These are phyloP conservation scores for Dipodomys merriami DNA, from an alignment of 2,113 vertebrate species.

Conservation along the genomic window DNA sequence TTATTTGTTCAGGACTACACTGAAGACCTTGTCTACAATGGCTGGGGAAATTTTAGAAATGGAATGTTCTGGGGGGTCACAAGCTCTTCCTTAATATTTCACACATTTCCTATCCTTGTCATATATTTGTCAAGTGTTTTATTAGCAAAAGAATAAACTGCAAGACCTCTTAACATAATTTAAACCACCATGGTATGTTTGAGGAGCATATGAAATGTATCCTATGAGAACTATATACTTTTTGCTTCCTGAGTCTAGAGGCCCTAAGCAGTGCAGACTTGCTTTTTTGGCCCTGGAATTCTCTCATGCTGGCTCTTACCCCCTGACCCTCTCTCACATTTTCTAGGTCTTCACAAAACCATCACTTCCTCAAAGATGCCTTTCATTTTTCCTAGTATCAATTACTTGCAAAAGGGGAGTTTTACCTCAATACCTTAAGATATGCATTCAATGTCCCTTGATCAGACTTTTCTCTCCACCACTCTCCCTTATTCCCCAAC, in stretches of 20 bases:
- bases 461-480: no score
- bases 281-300: background rate
- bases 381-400: no score
- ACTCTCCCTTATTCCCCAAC: no score
- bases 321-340: background rate
- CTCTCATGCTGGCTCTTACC: background rate
- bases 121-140: slow-evolving; percentile 11
- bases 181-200: background rate
- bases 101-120: background rate
- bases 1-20: background rate
- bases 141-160: background rate
- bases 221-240: background rate
- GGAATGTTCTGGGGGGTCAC: background rate
- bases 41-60: slow-evolving; percentile 5
- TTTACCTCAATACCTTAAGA: no score
- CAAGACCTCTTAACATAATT: slow-evolving; percentile 29
- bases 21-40: background rate
- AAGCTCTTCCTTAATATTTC: background rate
- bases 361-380: background rate
- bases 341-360: background rate
- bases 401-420: no score
- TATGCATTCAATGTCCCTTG: no score
- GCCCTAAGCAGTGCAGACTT: background rate
- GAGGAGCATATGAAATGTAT: background rate
- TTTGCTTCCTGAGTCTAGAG: background rate